Evolutionary conservation across 2,797 vertebrate species (phyloP).

Genomic region (Centropyge bicolor): DNA sequence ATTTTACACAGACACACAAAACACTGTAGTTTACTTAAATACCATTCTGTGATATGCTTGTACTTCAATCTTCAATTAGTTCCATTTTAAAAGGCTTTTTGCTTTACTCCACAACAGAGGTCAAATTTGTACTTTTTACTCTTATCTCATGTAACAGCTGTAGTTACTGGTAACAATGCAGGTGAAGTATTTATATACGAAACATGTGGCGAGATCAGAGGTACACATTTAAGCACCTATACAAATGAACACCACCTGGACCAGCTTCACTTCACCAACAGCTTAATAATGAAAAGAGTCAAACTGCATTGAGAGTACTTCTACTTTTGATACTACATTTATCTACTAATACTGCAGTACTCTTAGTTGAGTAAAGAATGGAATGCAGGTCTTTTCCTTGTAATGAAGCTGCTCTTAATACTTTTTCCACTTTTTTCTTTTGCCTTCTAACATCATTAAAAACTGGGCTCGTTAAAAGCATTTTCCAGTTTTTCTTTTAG

Average conservation of each 20-base stretch:
- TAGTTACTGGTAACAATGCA: not conserved
- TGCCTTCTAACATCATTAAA: constrained; percentile 3
- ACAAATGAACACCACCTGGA: not conserved
- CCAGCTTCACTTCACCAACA: too few relatives aligned
- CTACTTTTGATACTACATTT: not conserved
- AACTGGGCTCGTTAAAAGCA: not conserved
- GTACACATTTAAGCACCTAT: not conserved
- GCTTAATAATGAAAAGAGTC: not conserved
- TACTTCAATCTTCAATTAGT: not conserved
- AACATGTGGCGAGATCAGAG: not conserved
- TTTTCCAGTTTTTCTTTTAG: constrained; percentile 4
- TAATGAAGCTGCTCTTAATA: not conserved
- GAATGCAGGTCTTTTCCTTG: not conserved
- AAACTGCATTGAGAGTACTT: not conserved
- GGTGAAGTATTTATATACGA: not conserved
- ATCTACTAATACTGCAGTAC: not conserved
- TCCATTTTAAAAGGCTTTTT: not conserved
- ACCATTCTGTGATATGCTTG: not conserved
- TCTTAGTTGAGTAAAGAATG: not conserved
- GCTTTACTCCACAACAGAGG: not conserved
- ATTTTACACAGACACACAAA: not conserved
- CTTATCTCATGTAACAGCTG: not conserved
- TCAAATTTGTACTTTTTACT: not conserved
- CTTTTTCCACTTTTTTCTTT: constrained; percentile 3
- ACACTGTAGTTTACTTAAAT: not conserved